These are phyloP conservation scores for Mylabris phalerata DNA, from an alignment of 1,140 invertebrate species.

Conservation along the genomic window DNA sequence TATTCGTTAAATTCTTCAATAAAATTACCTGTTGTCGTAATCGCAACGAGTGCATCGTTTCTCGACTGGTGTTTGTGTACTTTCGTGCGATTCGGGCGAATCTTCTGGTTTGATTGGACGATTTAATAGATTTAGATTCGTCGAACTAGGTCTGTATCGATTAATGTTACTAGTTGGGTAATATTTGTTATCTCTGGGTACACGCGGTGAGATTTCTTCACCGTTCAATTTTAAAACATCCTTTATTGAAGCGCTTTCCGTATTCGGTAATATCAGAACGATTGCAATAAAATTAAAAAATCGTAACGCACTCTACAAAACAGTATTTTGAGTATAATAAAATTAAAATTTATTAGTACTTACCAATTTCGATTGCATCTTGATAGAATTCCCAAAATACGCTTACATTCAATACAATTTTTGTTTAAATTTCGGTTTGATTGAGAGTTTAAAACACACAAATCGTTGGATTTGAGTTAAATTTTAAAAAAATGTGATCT, in stretches of 20 bases:
- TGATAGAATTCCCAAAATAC: no score
- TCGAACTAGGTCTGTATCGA: conserved; percentile 16
- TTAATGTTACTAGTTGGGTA: conserved; percentile 4
- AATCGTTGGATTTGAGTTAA: no score
- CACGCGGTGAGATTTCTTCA: background rate
- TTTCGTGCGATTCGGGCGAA: conserved; percentile 19
- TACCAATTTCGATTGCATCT: no score
- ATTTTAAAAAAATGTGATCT: background rate
- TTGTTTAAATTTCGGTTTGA: no score
- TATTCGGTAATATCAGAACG: background rate
- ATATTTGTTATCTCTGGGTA: conserved; percentile 24
- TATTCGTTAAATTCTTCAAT: no score
- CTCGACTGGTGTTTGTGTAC: conserved; percentile 13
- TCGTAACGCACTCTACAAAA: conserved; percentile 4
- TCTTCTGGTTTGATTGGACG: conserved; percentile 26
- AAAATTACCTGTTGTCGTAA: background rate
- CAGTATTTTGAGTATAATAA: background rate
- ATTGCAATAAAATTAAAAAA: background rate
- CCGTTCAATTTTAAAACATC: conserved; percentile 11
- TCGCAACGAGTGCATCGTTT: conserved; percentile 25
- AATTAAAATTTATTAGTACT: no score
- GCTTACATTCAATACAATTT: no score
- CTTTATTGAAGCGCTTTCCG: conserved; percentile 9
- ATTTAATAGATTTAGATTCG: conserved; percentile 5
- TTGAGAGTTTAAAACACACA: no score